These are phyloP conservation scores for Rhodophaea formosa DNA, from an alignment of 2,888 invertebrate genomes.

Conservation along the genomic window DNA sequence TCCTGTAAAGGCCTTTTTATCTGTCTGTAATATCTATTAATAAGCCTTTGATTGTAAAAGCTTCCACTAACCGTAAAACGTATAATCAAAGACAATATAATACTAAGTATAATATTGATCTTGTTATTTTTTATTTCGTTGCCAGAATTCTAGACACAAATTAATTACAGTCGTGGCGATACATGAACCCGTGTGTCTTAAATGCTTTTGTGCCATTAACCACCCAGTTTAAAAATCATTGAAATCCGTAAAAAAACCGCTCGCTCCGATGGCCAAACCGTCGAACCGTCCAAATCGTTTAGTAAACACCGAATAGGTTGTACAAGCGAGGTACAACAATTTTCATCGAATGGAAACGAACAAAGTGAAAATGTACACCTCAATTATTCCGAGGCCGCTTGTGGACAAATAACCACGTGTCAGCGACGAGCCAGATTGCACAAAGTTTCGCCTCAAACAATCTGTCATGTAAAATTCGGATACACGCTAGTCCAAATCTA, in stretches of 20 bases:
- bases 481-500: slow-evolving; percentile 12
- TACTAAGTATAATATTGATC: too few species aligned
- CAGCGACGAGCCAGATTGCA: slow-evolving; percentile 48
- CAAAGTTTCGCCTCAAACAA: slow-evolving; percentile 34
- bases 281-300: slow-evolving; percentile 78
- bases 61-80: too few species aligned
- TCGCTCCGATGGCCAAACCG: slow-evolving; percentile 63
- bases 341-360: slow-evolving; percentile 81
- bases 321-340: slow-evolving; percentile 78
- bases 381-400: slow-evolving; percentile 75
- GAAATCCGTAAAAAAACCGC: slow-evolving; percentile 46
- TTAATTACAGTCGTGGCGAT: too few species aligned
- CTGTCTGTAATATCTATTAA: too few species aligned
- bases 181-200: background rate
- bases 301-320: slow-evolving; percentile 78
- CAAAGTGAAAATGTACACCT: slow-evolving; percentile 82
- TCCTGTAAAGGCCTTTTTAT: too few species aligned
- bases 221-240: slow-evolving; percentile 10
- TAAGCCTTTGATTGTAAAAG: too few species aligned
- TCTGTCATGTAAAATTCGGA: slow-evolving; percentile 26
- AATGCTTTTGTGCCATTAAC: background rate
- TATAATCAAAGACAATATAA: too few species aligned
- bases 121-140: too few species aligned
- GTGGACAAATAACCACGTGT: slow-evolving; percentile 73
- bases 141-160: too few species aligned